Base-by-base conservation (phyloP, 2,888 invertebrate species). In the Ceraclea dissimilis region DNA sequence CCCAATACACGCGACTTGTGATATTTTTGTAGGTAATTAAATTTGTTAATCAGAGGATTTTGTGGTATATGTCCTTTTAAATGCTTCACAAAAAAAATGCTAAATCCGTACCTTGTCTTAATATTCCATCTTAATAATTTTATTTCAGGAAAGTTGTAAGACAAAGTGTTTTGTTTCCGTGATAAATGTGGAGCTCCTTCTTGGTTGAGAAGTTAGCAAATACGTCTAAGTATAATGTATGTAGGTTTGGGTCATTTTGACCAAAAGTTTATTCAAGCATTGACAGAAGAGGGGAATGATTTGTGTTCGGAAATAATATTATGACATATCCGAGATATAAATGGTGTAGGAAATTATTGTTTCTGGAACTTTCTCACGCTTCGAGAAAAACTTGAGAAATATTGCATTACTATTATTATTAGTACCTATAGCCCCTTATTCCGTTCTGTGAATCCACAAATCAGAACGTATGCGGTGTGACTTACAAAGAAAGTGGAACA, bases 281-380 rank as follows among this genome's bases (percentile, higher is more conserved):
- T 39, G 39, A 39, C 39, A 39, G 39, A 8, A 13, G n/a, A 18
- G 20, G 18, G 47, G 39, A 51, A 34, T 51, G 51, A 51, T 51
- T 51, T 51, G 51, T 51, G 34, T 39, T 39, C 39, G 2, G 39
- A 5, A 39, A 39, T 39, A 39, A 39, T 13, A 39, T 39, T 39
- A 39, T 51, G 51, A 51, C 51, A 51, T 26, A 31, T 51, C 20
- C 16, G 18, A 51, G 51, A 34, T 51, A 20, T 51, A 51, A 51
- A 20, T 31, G 51, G 34, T 34, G 33, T 34, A 34, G 51, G 33
- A 51, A 51, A 51, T 18, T 39, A 39, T 39, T 39, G 13, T 16
- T 26, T 2, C 13, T 39, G 16, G 39, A 39, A 39, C n/a, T 39
- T 39, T 39, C 39, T 39, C 39, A 39, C 39, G 39, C 39, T 39